Conservation (phyloP, 2,797 vertebrate species). For the Enteromius paludinosus region DNA sequence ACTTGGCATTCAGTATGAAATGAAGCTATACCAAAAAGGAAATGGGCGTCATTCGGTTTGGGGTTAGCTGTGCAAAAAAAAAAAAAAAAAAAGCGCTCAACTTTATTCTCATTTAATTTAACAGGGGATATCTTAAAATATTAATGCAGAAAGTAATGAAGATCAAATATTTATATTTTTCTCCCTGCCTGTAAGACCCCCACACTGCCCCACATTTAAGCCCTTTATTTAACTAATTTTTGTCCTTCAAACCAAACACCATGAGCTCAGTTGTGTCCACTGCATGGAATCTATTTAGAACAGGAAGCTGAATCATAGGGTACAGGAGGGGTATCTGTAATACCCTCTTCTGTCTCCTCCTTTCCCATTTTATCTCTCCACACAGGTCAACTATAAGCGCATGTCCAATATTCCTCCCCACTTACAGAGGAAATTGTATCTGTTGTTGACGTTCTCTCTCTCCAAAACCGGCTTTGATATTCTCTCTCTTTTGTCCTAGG, state of each 20-base stretch:
- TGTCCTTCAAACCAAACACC: conserved; percentile 6
- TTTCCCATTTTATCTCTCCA: conserved; percentile 10
- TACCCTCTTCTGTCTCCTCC: conserved; percentile 18
- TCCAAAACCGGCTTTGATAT: conserved; percentile 27
- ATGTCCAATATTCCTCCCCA: conserved; percentile 39
- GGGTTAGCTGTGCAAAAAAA: neutral
- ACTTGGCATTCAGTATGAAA: neutral
- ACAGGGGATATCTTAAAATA: neutral
- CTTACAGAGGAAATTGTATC: conserved; percentile 41
- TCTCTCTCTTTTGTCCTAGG: conserved; percentile 15
- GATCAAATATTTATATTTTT: neutral
- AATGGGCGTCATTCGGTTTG: neutral
- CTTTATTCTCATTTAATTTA: neutral
- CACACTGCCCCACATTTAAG: neutral
- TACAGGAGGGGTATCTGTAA: conserved; percentile 33
- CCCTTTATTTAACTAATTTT: neutral
- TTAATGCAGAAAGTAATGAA: neutral
- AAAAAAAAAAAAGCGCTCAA: too few species aligned
- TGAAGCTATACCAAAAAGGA: neutral
- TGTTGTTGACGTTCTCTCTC: conserved; percentile 19
- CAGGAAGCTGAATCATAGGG: conserved; percentile 50
- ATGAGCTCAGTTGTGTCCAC: conserved; percentile 22
- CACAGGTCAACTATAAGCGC: conserved; percentile 34
- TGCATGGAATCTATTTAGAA: conserved; percentile 40
- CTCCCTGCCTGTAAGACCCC: neutral